Conservation (phyloP, 1,140 invertebrate genomes). For the Lucilia sericata region DNA sequence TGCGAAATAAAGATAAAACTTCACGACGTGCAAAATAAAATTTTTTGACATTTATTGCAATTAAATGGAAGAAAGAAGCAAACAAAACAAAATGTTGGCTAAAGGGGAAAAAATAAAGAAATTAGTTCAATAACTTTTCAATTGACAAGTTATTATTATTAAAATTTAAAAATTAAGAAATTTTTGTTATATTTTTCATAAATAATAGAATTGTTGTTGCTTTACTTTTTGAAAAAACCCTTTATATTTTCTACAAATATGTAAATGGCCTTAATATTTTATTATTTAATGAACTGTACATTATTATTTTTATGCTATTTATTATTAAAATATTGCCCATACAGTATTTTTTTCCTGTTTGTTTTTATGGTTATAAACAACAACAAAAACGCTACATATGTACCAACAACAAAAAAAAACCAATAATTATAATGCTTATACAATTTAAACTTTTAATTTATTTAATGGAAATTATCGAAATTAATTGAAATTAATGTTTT, state of each 20-base stretch:
- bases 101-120: background rate
- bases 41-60: conserved; percentile 43
- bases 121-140: background rate
- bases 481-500: conserved; percentile 26
- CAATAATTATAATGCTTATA: conserved; percentile 29
- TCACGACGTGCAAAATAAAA: conserved; percentile 36
- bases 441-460: conserved; percentile 27
- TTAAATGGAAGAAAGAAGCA: conserved; percentile 1
- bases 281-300: conserved; percentile 29
- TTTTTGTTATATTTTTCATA: no score
- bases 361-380: conserved; percentile 12
- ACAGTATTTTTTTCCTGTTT: background rate
- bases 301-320: conserved; percentile 27
- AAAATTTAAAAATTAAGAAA: background rate
- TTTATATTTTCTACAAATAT: background rate
- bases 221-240: background rate
- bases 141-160: no score
- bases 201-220: no score
- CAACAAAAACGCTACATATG: background rate
- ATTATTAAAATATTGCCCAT: conserved; percentile 13
- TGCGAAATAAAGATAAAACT: conserved; percentile 22
- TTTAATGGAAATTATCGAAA: conserved; percentile 29
- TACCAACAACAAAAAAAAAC: background rate
- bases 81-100: background rate
- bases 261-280: conserved; percentile 9